phyloP scores from a whole-genome alignment of 2,797 vertebrate genomes.

The Darevskia nairensis region DNA sequence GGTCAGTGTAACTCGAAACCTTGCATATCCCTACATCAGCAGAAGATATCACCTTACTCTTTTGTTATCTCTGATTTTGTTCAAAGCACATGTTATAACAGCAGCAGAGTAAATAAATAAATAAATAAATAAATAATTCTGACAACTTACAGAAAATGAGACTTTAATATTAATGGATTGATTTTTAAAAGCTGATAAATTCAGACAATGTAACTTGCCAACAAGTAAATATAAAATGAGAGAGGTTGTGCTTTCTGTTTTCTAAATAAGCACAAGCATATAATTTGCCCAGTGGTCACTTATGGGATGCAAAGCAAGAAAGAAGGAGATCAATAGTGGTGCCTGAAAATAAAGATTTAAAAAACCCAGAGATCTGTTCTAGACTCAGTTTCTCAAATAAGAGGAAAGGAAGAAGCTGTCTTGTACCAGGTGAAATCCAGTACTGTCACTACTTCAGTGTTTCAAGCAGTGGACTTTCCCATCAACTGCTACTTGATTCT shows the following conservation, averaged over 20 bases:
- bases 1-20: not conserved
- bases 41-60: not conserved
- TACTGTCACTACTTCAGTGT: not conserved
- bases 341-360: not conserved
- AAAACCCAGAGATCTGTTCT: not conserved
- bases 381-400: not conserved
- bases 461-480: not conserved
- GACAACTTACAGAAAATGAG: not conserved
- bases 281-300: not conserved
- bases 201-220: not conserved
- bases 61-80: slow-evolving; percentile 5
- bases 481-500: not conserved
- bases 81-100: not conserved
- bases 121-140: not conserved
- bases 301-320: not conserved
- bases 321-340: not conserved
- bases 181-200: not conserved
- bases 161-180: not conserved
- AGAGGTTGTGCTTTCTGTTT: not conserved
- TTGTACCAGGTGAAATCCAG: not conserved
- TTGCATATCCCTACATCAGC: not conserved
- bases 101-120: not conserved
- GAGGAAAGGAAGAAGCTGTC: not conserved
- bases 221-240: not conserved
- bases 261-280: not conserved